Conservation (phyloP, 1,140 invertebrate genomes). For the Ruditapes philippinarum region DNA sequence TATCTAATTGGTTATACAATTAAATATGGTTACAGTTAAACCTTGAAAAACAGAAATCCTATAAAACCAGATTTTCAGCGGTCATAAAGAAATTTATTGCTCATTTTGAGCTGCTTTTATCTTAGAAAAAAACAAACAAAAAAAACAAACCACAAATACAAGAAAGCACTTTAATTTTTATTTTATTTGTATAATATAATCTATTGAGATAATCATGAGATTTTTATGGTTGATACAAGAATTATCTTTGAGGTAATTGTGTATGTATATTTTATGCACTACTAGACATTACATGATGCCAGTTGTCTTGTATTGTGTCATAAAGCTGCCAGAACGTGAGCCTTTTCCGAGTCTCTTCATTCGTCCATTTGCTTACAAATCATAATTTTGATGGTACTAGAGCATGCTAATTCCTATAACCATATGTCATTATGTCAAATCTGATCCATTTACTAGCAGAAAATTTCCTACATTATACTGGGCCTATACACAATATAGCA, state of each 20-base stretch:
- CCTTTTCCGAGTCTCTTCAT: slow-evolving; percentile 25
- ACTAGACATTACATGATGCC: slow-evolving; percentile 9
- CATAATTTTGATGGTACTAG: slow-evolving; percentile 39
- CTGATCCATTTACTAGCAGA: slow-evolving; percentile 29
- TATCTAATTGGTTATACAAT: no score
- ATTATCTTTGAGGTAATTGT: background rate
- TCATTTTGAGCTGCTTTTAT: no score
- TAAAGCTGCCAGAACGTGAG: slow-evolving; percentile 34
- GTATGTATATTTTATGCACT: slow-evolving; percentile 13
- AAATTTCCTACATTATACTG: slow-evolving; percentile 32
- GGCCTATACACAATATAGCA: slow-evolving; percentile 9
- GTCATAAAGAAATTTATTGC: no score
- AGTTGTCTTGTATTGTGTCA: slow-evolving; percentile 12
- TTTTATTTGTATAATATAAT: no score
- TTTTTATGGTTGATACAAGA: no score
- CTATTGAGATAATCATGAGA: no score
- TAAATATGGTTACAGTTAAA: no score
- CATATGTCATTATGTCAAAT: slow-evolving; percentile 42
- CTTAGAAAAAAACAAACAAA: no score
- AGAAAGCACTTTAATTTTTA: no score
- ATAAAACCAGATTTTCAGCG: no score
- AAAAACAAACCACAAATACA: no score
- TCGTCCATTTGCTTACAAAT: slow-evolving; percentile 51
- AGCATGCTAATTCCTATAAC: slow-evolving; percentile 16
- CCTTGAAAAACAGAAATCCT: no score